These are phyloP conservation scores for Eueides isabella DNA, from an alignment of 1,140 invertebrate genomes.

Conservation along the genomic window DNA sequence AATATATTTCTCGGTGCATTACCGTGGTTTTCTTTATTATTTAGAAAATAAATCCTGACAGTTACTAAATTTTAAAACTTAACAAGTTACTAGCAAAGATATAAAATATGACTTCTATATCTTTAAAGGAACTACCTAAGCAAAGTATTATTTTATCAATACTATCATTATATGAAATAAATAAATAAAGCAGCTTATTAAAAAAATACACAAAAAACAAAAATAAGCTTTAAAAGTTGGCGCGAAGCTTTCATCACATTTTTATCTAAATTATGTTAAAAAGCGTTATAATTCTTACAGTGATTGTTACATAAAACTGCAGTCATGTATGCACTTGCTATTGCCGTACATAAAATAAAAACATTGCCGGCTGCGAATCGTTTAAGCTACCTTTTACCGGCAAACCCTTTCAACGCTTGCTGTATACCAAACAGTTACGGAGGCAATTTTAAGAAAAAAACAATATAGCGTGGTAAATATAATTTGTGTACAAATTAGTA, in stretches of 20 bases:
- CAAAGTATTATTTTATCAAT: too few relatives aligned
- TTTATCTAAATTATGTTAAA: background rate
- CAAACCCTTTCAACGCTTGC: slow-evolving; percentile 32
- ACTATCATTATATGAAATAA: background rate
- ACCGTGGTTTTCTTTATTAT: too few relatives aligned
- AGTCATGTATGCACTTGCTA: slow-evolving; percentile 12
- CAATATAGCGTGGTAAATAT: background rate
- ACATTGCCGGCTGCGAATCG: slow-evolving; percentile 29
- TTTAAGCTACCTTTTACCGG: slow-evolving; percentile 35
- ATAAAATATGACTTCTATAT: too few relatives aligned
- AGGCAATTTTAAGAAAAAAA: slow-evolving; percentile 35
- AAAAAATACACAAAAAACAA: background rate
- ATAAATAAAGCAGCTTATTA: background rate
- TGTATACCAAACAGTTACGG: slow-evolving; percentile 23
- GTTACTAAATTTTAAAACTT: too few relatives aligned
- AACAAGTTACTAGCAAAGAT: too few relatives aligned
- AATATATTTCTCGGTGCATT: too few relatives aligned
- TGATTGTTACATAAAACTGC: slow-evolving; percentile 7
- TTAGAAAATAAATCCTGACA: too few relatives aligned
- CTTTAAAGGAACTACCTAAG: too few relatives aligned
- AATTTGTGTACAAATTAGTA: background rate
- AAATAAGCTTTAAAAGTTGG: background rate
- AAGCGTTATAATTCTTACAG: background rate
- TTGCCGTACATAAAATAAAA: slow-evolving; percentile 26
- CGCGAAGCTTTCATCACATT: background rate